phyloP scores from a whole-genome alignment of 2,797 vertebrate species.

The Cetoscarus ocellatus region DNA sequence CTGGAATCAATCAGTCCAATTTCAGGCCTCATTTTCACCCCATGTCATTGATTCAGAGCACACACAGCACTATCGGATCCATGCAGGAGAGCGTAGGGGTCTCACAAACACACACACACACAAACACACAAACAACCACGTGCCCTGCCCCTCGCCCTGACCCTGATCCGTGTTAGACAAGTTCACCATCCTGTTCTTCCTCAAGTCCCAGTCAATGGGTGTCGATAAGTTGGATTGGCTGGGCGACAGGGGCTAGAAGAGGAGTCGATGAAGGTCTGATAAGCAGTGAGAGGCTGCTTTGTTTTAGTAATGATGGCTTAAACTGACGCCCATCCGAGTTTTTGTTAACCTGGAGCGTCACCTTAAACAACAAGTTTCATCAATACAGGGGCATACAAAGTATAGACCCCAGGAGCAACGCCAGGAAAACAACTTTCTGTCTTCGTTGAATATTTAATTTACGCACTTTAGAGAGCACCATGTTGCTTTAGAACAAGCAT shows the following conservation, averaged over 20 bases:
- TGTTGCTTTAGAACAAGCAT: too few relatives aligned
- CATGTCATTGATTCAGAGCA: conserved; percentile 72
- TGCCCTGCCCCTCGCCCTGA: conserved; percentile 62
- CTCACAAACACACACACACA: conserved; percentile 38
- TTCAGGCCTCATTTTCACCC: conserved; percentile 65
- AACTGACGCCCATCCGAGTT: conserved; percentile 61
- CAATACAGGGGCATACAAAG: conserved; percentile 63
- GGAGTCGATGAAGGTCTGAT: conserved; percentile 84
- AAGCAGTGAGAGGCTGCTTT: conserved; percentile 82
- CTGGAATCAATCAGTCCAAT: conserved; percentile 67
- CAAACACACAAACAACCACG: conserved; percentile 12
- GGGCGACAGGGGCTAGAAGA: conserved; percentile 67
- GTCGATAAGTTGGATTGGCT: conserved; percentile 81
- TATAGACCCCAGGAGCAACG: conserved; percentile 14
- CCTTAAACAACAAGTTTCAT: conserved; percentile 74
- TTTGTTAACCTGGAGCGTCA: conserved; percentile 63
- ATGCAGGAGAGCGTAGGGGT: conserved; percentile 34
- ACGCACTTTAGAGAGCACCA: neutral
- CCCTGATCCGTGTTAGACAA: conserved; percentile 80
- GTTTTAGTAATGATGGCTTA: conserved; percentile 88
- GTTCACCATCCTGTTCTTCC: conserved; percentile 82
- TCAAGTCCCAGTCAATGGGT: conserved; percentile 81
- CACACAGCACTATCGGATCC: conserved; percentile 71
- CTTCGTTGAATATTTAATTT: neutral
- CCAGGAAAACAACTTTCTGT: conserved; percentile 2